phyloP scores from a whole-genome alignment of 2,797 vertebrate genomes.

The Enteromius unitaeniatus region DNA sequence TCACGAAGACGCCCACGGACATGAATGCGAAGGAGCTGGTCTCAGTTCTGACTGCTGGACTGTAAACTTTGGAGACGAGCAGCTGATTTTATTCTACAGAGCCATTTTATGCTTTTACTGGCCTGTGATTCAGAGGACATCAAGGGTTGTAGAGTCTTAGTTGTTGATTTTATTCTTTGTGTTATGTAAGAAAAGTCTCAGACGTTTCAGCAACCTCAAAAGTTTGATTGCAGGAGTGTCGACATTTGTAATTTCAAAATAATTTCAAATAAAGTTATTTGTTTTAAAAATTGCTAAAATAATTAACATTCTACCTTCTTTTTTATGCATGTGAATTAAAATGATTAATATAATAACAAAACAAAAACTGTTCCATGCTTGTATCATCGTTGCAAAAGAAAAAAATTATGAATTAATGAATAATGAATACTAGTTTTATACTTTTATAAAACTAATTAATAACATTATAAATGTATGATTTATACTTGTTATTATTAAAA shows the following conservation, averaged over 20 bases:
- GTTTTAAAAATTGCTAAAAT: neutral
- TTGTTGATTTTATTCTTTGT: neutral
- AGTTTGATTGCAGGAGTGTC: neutral
- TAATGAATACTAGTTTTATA: neutral
- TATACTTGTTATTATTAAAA: neutral
- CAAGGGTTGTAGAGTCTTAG: neutral
- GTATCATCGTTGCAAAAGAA: neutral
- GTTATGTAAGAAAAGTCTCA: neutral
- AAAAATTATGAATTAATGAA: too few relatives aligned
- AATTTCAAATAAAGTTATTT: neutral
- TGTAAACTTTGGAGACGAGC: conserved; percentile 15
- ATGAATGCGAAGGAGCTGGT: neutral
- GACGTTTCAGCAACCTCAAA: neutral
- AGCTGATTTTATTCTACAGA: neutral
- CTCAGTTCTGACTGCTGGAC: neutral
- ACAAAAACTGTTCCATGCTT: neutral
- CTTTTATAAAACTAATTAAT: neutral
- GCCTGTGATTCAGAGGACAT: neutral
- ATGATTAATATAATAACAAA: neutral
- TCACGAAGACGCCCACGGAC: neutral
- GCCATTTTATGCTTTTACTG: neutral
- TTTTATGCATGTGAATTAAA: neutral
- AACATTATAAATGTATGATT: neutral
- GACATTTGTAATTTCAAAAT: neutral
- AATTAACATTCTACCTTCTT: neutral